A percentile compares a stretch with the other conserved stretches of the same genome.
Conservation (phyloP, 2,113 vertebrate species). For the Myodes glareolus region DNA sequence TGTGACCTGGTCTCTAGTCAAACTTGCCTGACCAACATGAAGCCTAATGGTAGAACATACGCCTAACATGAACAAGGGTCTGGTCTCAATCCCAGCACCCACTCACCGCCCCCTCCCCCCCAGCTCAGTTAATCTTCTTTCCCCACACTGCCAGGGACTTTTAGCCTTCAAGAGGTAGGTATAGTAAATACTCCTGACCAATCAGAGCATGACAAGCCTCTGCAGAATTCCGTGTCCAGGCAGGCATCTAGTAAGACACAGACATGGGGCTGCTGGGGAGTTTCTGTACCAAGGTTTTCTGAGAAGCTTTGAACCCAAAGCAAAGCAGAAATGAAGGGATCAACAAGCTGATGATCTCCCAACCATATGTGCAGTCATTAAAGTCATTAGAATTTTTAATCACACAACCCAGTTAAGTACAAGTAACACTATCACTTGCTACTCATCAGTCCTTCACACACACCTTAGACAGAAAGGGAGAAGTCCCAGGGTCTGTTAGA, state of each 20-base stretch:
- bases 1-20: not conserved
- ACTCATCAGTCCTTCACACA: not conserved
- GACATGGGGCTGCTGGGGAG: not conserved
- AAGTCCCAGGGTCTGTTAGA: slow-evolving; percentile 76
- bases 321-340: not conserved
- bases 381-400: slow-evolving; percentile 12
- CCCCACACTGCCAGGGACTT: not conserved
- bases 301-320: slow-evolving; percentile 24
- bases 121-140: not conserved
- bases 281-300: not conserved
- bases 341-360: not conserved
- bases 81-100: not conserved
- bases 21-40: not conserved
- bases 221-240: not conserved
- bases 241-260: not conserved
- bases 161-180: not conserved
- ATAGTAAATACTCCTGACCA: not conserved
- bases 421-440: not conserved
- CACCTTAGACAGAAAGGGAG: slow-evolving; percentile 66
- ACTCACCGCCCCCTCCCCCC: not conserved
- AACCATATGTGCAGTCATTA: not conserved
- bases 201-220: not conserved
- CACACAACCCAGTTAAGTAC: not conserved
- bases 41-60: not conserved
- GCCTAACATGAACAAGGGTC: not conserved